Base-by-base conservation (phyloP, 2,888 invertebrate genomes). In the Drosophila mimetica region DNA sequence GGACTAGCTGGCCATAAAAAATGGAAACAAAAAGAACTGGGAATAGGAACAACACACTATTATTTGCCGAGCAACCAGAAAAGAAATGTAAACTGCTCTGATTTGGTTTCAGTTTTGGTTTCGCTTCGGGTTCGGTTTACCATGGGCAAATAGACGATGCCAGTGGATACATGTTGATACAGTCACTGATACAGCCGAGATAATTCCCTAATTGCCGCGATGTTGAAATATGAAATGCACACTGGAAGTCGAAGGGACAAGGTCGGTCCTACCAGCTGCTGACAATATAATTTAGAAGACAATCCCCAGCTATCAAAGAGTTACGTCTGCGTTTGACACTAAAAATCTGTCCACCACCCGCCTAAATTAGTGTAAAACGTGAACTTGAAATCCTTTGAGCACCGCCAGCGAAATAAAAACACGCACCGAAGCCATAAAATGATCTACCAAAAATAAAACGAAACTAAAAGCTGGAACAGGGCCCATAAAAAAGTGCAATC, bases 361-460 rank as follows among this genome's bases (percentile, higher is more conserved):
- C 50, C 51, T 30, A 83, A 83, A 81, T 86, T 81, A 77, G 80
- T 79, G 78, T 69, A 63, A 46, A 46, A 77, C 74, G 70, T 86
- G 88, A 88, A 85, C 88, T 88, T 88, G 85, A 84, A 88, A 88
- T 84, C 82, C 88, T 85, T 88, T 88, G 81, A 86, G 83, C 87
- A 81, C 74, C 70, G 74, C 61, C 80, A 74, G 64, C 54, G 59
- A 88, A 76, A 81, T 77, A 85, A 85, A 86, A 86, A 82, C 84
- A 86, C 85, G 85, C 85, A 84, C 85, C 65, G 66, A 79, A 80
- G 58, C 71, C 79, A 86, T 86, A 86, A 86, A 86, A 86, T 77
- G 74, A 70, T 74, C 52, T 59, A 53, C 50, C 70, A 61, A 78
- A 73, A 67, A 64, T 53, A 71, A 77, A 57, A 44, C 47, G 64